Evolutionary conservation across 2,113 vertebrate species (phyloP).

Genomic region (Etheostoma spectabile): DNA sequence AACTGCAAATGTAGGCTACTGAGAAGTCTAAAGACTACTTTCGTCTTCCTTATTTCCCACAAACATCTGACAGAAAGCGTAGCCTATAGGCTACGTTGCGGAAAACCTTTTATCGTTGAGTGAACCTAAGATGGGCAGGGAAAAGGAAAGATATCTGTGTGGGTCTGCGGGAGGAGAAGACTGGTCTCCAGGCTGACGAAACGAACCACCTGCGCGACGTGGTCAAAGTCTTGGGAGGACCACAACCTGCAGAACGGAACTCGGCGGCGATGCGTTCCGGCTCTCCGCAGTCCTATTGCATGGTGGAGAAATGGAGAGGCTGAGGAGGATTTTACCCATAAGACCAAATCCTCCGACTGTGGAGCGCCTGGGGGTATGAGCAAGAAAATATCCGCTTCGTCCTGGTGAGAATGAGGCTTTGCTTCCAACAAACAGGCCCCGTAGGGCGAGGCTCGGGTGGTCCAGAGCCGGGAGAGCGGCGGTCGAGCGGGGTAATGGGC

Average conservation of each 20-base stretch:
- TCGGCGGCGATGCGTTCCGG: constrained; percentile 87
- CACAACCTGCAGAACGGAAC: constrained; percentile 84
- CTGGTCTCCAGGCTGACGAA: constrained; percentile 92
- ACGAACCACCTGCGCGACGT: constrained; percentile 95
- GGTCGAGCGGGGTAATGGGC: constrained; percentile 70
- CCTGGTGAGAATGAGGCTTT: constrained; percentile 92
- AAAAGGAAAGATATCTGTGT: constrained; percentile 92
- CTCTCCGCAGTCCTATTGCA: constrained; percentile 90
- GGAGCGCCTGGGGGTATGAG: constrained; percentile 95
- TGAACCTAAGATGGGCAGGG: constrained; percentile 74
- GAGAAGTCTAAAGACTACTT: neutral
- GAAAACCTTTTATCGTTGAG: constrained; percentile 7
- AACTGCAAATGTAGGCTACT: too few species aligned
- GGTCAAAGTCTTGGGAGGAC: constrained; percentile 91
- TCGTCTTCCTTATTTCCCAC: neutral
- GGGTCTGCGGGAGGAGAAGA: constrained; percentile 98
- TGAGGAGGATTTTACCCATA: constrained; percentile 95
- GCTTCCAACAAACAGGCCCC: constrained; percentile 90
- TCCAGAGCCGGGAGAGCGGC: constrained; percentile 90
- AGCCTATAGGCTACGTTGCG: neutral
- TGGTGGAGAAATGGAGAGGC: constrained; percentile 98
- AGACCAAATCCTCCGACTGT: constrained; percentile 93
- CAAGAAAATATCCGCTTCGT: constrained; percentile 95
- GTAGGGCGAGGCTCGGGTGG: constrained; percentile 94
- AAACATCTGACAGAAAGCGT: neutral